phyloP scores from a whole-genome alignment of 92 coral and sea anemone species.

The Porites rus region DNA sequence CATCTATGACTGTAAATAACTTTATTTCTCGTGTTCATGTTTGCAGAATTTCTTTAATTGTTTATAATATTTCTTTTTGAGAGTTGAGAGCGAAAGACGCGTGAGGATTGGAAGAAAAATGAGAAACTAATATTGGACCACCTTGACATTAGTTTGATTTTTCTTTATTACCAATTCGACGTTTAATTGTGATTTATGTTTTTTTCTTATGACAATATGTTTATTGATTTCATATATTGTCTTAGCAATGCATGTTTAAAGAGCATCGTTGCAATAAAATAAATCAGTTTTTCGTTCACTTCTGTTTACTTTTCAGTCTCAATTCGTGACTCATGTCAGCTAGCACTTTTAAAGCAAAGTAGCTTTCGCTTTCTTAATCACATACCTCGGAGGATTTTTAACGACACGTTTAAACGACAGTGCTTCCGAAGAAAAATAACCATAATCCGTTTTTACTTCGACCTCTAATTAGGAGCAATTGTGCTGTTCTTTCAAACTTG shows the following conservation, averaged over 20 bases:
- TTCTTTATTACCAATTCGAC: background rate
- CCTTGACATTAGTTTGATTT: too few species aligned
- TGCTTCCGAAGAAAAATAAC: background rate
- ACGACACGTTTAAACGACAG: background rate
- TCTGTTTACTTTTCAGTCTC: background rate
- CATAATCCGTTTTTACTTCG: conserved; percentile 14
- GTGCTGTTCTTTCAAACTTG: background rate
- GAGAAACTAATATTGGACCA: conserved; percentile 1
- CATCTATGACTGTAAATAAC: too few species aligned
- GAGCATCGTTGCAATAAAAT: background rate
- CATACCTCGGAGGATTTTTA: background rate
- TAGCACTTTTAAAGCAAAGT: background rate
- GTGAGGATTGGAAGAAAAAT: background rate
- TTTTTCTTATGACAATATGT: conserved; percentile 2
- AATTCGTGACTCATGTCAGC: conserved; percentile 22
- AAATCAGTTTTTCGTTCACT: background rate
- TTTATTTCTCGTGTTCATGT: too few species aligned
- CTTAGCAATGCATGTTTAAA: background rate
- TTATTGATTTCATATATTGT: background rate
- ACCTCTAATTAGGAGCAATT: background rate
- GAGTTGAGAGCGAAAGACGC: background rate
- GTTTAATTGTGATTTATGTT: background rate
- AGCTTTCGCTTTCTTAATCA: conserved; percentile 14
- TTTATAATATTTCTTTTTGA: background rate
- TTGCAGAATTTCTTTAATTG: too few species aligned